phyloP scores from a whole-genome alignment of 2,797 vertebrate species.

The Sarcoramphus papa region DNA sequence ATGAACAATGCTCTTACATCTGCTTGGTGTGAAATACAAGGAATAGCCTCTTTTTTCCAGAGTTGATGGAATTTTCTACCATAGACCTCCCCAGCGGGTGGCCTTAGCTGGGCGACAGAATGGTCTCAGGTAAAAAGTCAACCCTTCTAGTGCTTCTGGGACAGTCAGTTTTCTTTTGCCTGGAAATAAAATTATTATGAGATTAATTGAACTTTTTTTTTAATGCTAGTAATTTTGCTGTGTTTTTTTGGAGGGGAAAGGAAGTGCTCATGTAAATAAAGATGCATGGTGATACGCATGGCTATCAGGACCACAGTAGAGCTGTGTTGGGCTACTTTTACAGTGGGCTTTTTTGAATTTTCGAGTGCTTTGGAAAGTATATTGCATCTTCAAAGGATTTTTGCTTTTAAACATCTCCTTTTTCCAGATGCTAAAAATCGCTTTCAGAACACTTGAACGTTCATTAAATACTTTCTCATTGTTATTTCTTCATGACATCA shows the following conservation, averaged over 20 bases:
- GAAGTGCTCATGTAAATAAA: neutral
- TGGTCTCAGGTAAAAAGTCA: neutral
- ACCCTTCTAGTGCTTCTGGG: neutral
- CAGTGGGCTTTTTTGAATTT: neutral
- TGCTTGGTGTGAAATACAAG: neutral
- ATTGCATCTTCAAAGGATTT: neutral
- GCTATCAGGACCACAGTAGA: neutral
- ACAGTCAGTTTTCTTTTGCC: neutral
- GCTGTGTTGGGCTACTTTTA: neutral
- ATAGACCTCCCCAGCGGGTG: accelerated
- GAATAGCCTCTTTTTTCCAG: neutral
- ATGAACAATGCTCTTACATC: neutral
- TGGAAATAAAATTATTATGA: neutral
- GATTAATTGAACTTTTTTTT: neutral
- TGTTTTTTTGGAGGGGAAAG: neutral
- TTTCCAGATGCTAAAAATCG: neutral
- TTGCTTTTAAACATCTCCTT: neutral
- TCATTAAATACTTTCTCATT: neutral
- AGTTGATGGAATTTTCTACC: neutral
- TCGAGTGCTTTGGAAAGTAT: neutral
- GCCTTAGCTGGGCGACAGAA: neutral
- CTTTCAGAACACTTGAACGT: accelerated
- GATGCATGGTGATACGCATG: neutral
- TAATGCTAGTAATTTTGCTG: neutral
- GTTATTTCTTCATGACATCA: neutral